Evolutionary conservation across 2,888 invertebrate genomes (phyloP), one percentile per base, ranked within the genome.

Genomic region (Micoletzkya japonica): DNA sequence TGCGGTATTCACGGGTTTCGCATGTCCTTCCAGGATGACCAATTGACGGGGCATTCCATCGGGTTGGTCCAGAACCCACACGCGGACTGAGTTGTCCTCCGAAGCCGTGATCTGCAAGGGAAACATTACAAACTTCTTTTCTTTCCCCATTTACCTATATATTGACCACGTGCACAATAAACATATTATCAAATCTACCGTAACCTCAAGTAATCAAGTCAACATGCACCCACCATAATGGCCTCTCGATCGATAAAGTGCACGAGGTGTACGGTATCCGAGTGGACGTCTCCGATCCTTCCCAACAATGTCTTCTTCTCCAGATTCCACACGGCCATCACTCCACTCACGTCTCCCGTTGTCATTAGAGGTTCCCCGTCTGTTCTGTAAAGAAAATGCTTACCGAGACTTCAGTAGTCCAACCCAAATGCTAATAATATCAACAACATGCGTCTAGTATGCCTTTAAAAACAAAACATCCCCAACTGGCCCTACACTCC

Each of bases 251-350:
- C 91, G 59, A 97, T 88, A 87, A 92, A 95, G 77, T 91, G 89
- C 80, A 95, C 87, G 0, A 95, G 93, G 14, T 91, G 90, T 2
- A 97, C 91, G 17, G 90, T 86, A 1, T 88, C 89, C 58, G 89
- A 60, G 85, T 98, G 98, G 1, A 93, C 94, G 54, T 90, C 88
- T 61, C 91, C 88, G 28, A 95, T 87, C 86, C 95, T 95, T 3
- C 92, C 91, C 70, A 91, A 89, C 0, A 95, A 89, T 85, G 91
- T 85, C 72, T 83, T 83, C 57, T 87, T 86, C 74, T 89, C 88
- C 73, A 98, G 88, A 87, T 96, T 91, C 97, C 97, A 98, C 85
- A 96, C 90, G 0, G 93, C 93, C 77, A 97, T 90, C 82, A 94
- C 92, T 0, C 98, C 97, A 3, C 72, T 76, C 2, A 58, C 30